Evolutionary conservation across 1,140 invertebrate genomes (phyloP), one percentile per base, ranked within the genome.

Genomic region (Polyergus mexicanus): DNA sequence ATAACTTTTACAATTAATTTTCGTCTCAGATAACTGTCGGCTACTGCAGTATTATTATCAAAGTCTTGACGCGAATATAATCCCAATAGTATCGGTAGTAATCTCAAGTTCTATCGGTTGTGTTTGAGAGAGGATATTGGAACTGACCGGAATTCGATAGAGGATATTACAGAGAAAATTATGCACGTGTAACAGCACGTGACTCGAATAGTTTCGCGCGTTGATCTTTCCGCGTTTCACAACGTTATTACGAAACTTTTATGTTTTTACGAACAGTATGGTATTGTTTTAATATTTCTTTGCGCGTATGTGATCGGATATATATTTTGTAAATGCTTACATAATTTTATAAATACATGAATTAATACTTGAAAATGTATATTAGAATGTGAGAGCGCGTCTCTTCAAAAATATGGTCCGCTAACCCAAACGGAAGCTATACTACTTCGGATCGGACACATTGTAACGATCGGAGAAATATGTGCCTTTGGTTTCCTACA

Each of bases 81-180:
- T 80, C 35, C 22, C 2, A 19, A 25, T 41, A 28, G 35, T 41
- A 54, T 62, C 1, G 19, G 69, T 28, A 56, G 65, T 69, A 80
- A 80, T 80, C 51, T 68, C 63, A 80, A 80, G 77, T 80, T 80
- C 63, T 58, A 28, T 56, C 22, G 16, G 4, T 68, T 60, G 10
- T 47, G 77, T 80, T 80, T 80, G 6, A 6, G 22, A 38, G 35
- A 80, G 51, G 35, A 47, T 13, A 28, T n/a, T 66, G 22, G n/a
- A 78, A 78, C 32, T 56, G 76, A 80, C 63, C 77, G 35, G 35
- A 80, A 69, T 77, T 77, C 58, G 25, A 47, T 80, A 69, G 51
- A 69, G 51, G 35, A 69, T 69, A 69, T 80, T 80, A 80, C 16
- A 56, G 32, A 80, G 63, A 68, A 80, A 58, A 80, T 80, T 51